A percentile compares a stretch with the other conserved stretches of the same genome.
Evolutionary conservation across 2,113 vertebrate genomes (phyloP).

Genomic region (Chamaea fasciata): DNA sequence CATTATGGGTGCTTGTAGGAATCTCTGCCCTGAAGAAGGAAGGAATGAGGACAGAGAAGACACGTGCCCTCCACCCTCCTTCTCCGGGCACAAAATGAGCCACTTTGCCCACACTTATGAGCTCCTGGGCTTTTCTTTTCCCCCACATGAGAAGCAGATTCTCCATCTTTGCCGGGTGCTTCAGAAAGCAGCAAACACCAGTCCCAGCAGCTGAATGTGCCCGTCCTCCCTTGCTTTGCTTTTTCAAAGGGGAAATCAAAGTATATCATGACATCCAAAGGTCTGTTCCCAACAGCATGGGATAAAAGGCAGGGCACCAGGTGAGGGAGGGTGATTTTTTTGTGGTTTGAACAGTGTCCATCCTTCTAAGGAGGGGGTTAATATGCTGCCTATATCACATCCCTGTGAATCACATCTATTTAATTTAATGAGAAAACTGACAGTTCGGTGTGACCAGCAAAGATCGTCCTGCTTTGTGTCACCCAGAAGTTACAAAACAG

Average conservation of each 20-base stretch:
- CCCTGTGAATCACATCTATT: background rate
- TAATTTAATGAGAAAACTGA: background rate
- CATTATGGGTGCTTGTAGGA: background rate
- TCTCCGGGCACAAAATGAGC: background rate
- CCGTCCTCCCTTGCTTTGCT: rapidly evolving
- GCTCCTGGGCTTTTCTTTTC: background rate
- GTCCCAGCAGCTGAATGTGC: rapidly evolving
- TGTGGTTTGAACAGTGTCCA: background rate
- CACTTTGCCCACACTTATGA: background rate
- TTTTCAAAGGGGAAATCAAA: background rate
- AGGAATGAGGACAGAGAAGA: background rate
- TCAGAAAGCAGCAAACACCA: background rate
- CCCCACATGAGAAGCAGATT: rapidly evolving
- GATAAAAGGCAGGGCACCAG: background rate
- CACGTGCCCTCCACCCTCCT: rapidly evolving
- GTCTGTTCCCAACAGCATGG: background rate
- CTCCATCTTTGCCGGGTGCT: background rate
- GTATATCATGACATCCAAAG: background rate
- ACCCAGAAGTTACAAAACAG: background rate
- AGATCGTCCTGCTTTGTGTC: background rate
- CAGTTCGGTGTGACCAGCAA: background rate
- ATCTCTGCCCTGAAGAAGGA: background rate
- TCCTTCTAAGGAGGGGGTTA: background rate
- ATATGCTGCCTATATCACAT: background rate
- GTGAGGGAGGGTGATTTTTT: background rate